Evolutionary conservation across 1,140 invertebrate genomes (phyloP).

Genomic region (Eupristina koningsbergeri): DNA sequence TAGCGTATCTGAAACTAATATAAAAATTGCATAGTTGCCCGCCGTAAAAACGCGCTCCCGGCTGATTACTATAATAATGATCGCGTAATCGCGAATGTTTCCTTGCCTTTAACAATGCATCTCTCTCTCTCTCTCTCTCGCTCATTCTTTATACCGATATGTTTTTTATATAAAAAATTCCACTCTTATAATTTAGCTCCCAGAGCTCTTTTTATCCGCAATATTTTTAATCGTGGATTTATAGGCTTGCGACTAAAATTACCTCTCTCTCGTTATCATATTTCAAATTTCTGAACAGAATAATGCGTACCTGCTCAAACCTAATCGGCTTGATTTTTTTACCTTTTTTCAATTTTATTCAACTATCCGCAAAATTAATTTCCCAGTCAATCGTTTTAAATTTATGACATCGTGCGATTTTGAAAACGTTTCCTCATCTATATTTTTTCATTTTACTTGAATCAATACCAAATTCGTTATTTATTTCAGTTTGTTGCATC

Average conservation of each 20-base stretch:
- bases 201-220: not conserved
- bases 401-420: not conserved
- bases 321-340: not conserved
- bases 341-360: not conserved
- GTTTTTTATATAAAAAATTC: not conserved
- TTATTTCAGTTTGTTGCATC: too few relatives aligned
- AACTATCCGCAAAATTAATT: not conserved
- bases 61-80: conserved; percentile 40
- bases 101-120: not conserved
- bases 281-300: not conserved
- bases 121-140: too few relatives aligned
- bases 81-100: conserved; percentile 33
- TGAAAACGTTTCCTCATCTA: too few relatives aligned
- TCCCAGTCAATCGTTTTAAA: not conserved
- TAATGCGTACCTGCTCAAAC: not conserved
- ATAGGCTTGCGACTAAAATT: not conserved
- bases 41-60: conserved; percentile 27
- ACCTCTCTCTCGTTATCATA: not conserved
- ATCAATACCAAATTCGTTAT: too few relatives aligned
- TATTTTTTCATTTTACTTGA: too few relatives aligned
- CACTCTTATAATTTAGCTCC: not conserved
- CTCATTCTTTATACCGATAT: too few relatives aligned
- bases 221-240: not conserved
- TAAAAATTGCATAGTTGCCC: conserved; percentile 38
- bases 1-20: conserved; percentile 38